Percentiles rank a stretch among this genome's conserved stretches.
phyloP scores from a whole-genome alignment of 2,797 vertebrate species.

The Gobionotothen gibberifrons region DNA sequence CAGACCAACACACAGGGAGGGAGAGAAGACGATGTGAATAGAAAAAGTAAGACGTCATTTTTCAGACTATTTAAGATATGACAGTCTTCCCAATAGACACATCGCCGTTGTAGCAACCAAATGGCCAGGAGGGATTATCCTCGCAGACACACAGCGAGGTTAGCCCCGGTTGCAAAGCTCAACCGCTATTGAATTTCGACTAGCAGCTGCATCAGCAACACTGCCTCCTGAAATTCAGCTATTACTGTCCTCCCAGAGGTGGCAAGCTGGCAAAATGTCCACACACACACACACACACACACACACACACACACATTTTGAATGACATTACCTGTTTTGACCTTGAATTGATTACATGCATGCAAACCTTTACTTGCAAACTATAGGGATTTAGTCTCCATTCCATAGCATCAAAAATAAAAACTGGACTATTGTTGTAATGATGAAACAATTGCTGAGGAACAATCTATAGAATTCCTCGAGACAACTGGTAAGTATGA shows the following conservation, averaged over 20 bases:
- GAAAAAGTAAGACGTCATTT: slow-evolving; percentile 48
- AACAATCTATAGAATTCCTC: no score
- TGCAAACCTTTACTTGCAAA: no score
- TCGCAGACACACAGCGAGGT: slow-evolving; percentile 49
- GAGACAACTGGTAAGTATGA: no score
- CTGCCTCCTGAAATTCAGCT: slow-evolving; percentile 29
- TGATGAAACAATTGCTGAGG: no score
- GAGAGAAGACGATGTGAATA: not conserved
- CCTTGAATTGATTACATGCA: not conserved
- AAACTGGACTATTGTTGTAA: no score
- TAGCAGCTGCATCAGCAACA: no score
- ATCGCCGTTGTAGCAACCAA: slow-evolving; percentile 32
- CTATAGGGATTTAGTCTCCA: no score
- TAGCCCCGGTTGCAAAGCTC: slow-evolving; percentile 48
- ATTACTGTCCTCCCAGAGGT: slow-evolving; percentile 39
- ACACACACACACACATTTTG: not conserved
- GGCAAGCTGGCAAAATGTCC: slow-evolving; percentile 45
- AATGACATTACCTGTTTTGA: not conserved
- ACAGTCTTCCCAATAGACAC: slow-evolving; percentile 41
- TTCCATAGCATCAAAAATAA: no score
- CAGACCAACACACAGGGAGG: not conserved
- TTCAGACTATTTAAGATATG: slow-evolving; percentile 41
- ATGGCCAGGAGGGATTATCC: slow-evolving; percentile 58
- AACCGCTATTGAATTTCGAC: no score
- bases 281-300: not conserved